These are phyloP conservation scores for Falcaria lacertinaria DNA, from an alignment of 2,888 invertebrate genomes.

Conservation along the genomic window DNA sequence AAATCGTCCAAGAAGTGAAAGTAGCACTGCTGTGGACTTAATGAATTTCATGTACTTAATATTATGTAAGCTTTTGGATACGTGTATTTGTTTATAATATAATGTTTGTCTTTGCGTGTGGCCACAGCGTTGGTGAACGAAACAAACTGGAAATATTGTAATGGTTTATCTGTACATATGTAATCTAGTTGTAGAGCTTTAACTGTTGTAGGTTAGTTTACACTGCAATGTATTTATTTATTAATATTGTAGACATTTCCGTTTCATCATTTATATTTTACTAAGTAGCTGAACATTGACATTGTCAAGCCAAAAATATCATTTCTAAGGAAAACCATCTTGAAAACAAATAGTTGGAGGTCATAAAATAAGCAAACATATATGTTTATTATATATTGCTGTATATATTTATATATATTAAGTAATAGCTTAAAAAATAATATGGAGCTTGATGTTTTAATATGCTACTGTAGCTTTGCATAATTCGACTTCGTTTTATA, in stretches of 20 bases:
- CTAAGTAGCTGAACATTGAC: neutral
- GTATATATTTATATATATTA: conserved; percentile 9
- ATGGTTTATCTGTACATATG: conserved; percentile 64
- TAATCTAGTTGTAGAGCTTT: conserved; percentile 73
- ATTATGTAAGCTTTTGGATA: conserved; percentile 55
- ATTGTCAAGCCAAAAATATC: neutral
- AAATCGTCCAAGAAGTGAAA: conserved; percentile 68
- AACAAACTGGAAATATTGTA: conserved; percentile 31
- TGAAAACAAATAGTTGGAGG: neutral
- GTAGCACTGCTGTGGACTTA: conserved; percentile 52
- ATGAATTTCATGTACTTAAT: conserved; percentile 70
- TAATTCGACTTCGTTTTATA: neutral
- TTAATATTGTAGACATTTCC: conserved; percentile 2
- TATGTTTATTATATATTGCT: conserved; percentile 9
- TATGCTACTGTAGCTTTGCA: neutral
- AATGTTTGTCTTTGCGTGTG: conserved; percentile 44
- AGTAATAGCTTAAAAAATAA: neutral
- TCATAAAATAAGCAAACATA: conserved; percentile 8
- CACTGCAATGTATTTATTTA: conserved; percentile 49
- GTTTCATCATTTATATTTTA: too few species aligned
- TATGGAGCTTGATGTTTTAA: neutral
- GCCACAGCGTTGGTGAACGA: too few species aligned
- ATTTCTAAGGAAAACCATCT: neutral
- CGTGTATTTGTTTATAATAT: conserved; percentile 52
- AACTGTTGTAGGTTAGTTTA: conserved; percentile 64